Evolutionary conservation across 1,140 invertebrate species (phyloP), one percentile per base, ranked within the genome.

Genomic region (Brachionus paranguensis): DNA sequence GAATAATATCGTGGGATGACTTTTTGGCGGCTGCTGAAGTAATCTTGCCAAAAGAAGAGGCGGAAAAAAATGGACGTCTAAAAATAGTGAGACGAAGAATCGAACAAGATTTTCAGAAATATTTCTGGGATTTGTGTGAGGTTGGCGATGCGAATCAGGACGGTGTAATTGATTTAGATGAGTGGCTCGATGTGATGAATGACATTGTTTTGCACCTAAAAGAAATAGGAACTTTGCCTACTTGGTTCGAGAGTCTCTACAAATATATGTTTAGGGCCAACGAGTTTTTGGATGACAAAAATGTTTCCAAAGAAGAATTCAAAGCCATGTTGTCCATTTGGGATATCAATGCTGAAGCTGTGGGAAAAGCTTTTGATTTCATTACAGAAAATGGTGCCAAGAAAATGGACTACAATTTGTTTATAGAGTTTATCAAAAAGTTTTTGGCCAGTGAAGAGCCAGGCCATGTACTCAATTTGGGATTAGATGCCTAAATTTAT

Each of bases 121-220:
- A 84, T 68, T 84, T 84, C 33, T 84, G 83, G 83, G 83, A 78
- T 76, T 78, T 84, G 33, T 84, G 83, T 47, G 83, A 68, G n/a
- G 83, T 84, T 7, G 83, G 83, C 45, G 83, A 84, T 24, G 83
- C 83, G 0, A 84, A 84, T n/a, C 74, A 78, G 24, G 83, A 84
- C 33, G 83, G 83, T 24, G 68, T 72, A 29, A 84, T 84, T 17
- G 83, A 84, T 47, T 50, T 72, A 17, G 83, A 84, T 33, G 83
- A 84, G 45, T 84, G 83, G 83, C 53, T 84, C 1, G 83, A 84
- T 84, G 83, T 84, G n/a, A 84, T 84, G 17, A 84, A 84, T 47
- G 83, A 84, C 29, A 78, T 84, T 29, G 55, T 84, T 27, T 3
- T 20, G 17, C 20, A 64, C 8, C 33, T 84, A 78, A 84, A 84